Conservation (phyloP, 2,113 vertebrate species). For the Misgurnus anguillicaudatus region DNA sequence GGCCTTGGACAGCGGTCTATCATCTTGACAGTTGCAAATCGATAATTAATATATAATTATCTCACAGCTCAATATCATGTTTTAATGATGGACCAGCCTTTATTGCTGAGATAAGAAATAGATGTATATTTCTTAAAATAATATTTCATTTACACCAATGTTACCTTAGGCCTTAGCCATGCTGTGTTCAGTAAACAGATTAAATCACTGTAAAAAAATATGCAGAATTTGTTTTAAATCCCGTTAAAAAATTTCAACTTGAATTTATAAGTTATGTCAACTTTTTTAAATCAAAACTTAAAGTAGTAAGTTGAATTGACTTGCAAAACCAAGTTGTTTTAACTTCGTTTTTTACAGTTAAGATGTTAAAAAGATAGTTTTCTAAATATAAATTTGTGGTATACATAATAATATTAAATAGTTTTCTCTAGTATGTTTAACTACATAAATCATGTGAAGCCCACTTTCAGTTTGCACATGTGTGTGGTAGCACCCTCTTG, state of each 20-base stretch:
- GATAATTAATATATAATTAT: slow-evolving; percentile 1
- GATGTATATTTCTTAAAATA: slow-evolving; percentile 1
- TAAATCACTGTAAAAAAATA: too few relatives aligned
- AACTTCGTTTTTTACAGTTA: too few relatives aligned
- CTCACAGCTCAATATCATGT: neutral
- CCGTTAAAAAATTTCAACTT: too few relatives aligned
- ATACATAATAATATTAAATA: neutral
- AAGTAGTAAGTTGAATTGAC: too few relatives aligned
- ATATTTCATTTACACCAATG: neutral
- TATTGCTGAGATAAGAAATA: slow-evolving; percentile 3
- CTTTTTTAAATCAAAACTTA: too few relatives aligned
- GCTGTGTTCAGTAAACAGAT: neutral
- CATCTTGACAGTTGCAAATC: neutral
- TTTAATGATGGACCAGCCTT: neutral
- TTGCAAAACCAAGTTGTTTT: too few relatives aligned
- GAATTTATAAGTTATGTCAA: too few relatives aligned
- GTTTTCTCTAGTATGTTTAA: neutral
- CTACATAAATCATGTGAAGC: neutral
- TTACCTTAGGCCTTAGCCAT: slow-evolving; percentile 15
- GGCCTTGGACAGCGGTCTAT: neutral
- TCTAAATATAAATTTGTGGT: neutral
- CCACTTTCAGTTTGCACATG: neutral
- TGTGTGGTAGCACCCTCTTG: neutral
- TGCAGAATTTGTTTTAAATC: too few relatives aligned
- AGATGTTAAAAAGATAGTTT: too few relatives aligned